Percentiles rank a stretch among this genome's conserved stretches.
Evolutionary conservation across 2,113 vertebrate genomes (phyloP).

Genomic region (Callipepla californica): DNA sequence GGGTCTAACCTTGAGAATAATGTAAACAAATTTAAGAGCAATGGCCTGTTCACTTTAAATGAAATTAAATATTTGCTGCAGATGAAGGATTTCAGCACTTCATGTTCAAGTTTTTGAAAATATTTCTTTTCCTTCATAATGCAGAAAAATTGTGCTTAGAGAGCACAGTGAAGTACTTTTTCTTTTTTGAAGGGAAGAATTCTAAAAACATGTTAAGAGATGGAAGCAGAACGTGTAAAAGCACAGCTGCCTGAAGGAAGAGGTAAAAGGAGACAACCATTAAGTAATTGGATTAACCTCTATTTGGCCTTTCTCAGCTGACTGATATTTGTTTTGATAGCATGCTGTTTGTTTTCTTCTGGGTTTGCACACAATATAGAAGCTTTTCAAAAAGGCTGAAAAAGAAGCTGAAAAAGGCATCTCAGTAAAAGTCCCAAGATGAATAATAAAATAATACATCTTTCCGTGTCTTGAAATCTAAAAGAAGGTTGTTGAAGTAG

Average conservation of each 20-base stretch:
- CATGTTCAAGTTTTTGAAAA: not conserved
- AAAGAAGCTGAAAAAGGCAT: slow-evolving; percentile 23
- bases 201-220: not conserved
- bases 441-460: not conserved
- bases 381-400: slow-evolving; percentile 5
- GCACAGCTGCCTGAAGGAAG: slow-evolving; percentile 50
- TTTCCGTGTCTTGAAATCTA: not conserved
- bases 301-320: slow-evolving; percentile 44
- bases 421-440: not conserved
- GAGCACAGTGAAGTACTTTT: not conserved
- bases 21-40: not conserved
- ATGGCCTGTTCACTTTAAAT: not conserved
- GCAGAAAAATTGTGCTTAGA: not conserved
- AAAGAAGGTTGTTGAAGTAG: not conserved
- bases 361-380: not conserved
- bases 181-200: not conserved
- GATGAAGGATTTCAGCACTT: not conserved
- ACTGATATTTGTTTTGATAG: slow-evolving; percentile 57
- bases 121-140: not conserved
- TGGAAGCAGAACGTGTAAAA: slow-evolving; percentile 26
- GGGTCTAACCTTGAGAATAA: not conserved
- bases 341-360: slow-evolving; percentile 39
- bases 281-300: slow-evolving; percentile 69
- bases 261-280: slow-evolving; percentile 30
- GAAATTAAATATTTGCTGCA: not conserved